These are phyloP conservation scores for Cephus rjabovi DNA, from an alignment of 2,888 invertebrate species.

Conservation along the genomic window DNA sequence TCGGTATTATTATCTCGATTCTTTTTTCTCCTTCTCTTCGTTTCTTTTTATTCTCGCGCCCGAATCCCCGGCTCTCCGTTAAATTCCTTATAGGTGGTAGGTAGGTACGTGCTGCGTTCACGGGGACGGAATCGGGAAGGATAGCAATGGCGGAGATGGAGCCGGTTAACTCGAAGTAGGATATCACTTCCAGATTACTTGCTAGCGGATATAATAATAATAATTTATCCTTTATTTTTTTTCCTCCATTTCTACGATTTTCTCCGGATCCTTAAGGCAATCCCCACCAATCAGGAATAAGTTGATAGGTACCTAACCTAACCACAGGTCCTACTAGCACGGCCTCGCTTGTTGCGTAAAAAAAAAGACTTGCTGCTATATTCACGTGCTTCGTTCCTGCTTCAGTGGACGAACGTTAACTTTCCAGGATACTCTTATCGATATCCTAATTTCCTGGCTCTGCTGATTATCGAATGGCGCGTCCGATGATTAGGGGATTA, in stretches of 20 bases:
- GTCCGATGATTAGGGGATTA: neutral
- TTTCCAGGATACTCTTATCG: neutral
- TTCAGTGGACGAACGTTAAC: neutral
- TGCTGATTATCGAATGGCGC: neutral
- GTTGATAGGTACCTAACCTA: neutral
- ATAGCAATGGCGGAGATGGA: neutral
- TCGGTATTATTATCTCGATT: neutral
- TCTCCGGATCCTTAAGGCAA: neutral
- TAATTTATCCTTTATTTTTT: neutral
- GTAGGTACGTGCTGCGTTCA: neutral
- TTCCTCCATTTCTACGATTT: neutral
- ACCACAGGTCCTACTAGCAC: neutral
- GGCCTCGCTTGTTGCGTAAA: too few species aligned
- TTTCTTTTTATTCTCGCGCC: neutral
- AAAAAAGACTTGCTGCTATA: too few species aligned
- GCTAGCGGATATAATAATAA: neutral
- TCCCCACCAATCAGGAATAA: neutral
- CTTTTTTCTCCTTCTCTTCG: neutral
- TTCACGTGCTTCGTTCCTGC: neutral
- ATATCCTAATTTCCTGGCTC: constrained; percentile 2
- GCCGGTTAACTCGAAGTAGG: neutral
- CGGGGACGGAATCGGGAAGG: neutral
- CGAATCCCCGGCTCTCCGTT: neutral
- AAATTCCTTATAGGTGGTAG: neutral
- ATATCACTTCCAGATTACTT: neutral